Percentiles rank a stretch among this genome's conserved stretches.
Conservation (phyloP, 2,113 vertebrate species). For the Ochotona princeps region DNA sequence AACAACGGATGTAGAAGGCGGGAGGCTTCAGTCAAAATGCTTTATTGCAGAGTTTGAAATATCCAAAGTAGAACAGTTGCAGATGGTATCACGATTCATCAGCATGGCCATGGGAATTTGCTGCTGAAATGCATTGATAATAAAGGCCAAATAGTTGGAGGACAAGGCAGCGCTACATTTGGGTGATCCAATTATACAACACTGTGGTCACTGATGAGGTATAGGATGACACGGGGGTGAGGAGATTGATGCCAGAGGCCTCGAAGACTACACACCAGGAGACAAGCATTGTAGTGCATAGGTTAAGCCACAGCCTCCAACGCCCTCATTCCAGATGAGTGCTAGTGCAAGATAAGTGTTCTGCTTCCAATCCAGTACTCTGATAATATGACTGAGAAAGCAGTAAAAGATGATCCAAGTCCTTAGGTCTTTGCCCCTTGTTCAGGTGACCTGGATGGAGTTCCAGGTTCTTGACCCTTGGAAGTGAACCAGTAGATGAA, state of each 20-base stretch:
- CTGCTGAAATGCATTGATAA: constrained; percentile 23
- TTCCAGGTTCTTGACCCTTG: too few species aligned
- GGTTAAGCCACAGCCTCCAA: too few species aligned
- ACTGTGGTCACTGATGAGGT: not conserved
- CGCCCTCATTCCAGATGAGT: too few species aligned
- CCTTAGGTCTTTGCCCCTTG: too few species aligned
- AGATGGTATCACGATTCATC: constrained; percentile 30
- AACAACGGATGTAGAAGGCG: not conserved
- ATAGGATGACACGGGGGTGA: not conserved
- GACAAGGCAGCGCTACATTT: not conserved
- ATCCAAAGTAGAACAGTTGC: constrained; percentile 49
- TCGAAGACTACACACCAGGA: not conserved
- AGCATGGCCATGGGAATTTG: constrained; percentile 25
- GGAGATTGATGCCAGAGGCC: not conserved
- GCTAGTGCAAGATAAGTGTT: too few species aligned
- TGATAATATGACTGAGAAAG: too few species aligned
- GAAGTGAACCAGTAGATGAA: too few species aligned
- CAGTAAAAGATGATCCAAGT: too few species aligned
- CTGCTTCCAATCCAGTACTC: too few species aligned
- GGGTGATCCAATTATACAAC: not conserved
- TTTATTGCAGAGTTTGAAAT: constrained; percentile 26
- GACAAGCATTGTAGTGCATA: not conserved
- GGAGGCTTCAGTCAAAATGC: not conserved
- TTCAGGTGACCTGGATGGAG: too few species aligned
- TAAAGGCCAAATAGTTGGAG: not conserved